These are phyloP conservation scores for Chrysolina americana DNA, from an alignment of 2,888 invertebrate species.

Conservation along the genomic window DNA sequence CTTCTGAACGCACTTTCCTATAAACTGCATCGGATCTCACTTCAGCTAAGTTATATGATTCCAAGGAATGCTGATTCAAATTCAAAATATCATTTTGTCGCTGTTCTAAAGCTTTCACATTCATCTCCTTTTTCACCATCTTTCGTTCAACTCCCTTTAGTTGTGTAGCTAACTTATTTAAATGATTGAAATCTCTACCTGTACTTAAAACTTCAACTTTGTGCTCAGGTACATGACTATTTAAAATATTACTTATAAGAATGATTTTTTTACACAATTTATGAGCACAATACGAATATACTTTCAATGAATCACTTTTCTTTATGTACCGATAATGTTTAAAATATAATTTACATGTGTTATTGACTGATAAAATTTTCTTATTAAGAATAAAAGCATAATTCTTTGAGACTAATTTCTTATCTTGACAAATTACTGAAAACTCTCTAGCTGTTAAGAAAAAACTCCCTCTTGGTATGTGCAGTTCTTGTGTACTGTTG, in stretches of 20 bases:
- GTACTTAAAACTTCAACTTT: conserved; percentile 12
- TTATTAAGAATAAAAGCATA: neutral
- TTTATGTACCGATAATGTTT: neutral
- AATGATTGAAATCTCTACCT: conserved; percentile 4
- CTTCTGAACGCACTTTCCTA: conserved; percentile 47
- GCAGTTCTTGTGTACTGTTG: neutral
- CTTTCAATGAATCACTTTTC: neutral
- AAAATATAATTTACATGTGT: neutral
- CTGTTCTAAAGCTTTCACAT: conserved; percentile 20
- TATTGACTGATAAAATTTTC: neutral
- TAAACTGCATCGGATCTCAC: conserved; percentile 44
- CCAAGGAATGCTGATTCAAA: neutral
- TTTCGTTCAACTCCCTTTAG: neutral
- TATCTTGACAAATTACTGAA: neutral
- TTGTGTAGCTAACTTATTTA: neutral
- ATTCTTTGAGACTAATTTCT: neutral
- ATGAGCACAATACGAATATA: neutral
- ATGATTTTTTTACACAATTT: neutral
- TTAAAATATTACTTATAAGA: neutral
- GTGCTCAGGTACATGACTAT: neutral
- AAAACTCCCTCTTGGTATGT: neutral
- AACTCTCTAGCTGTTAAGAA: neutral
- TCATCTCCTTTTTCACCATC: conserved; percentile 10
- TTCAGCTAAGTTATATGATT: conserved; percentile 28
- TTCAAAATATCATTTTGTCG: conserved; percentile 14